These are phyloP conservation scores for Vulpes lagopus DNA, from an alignment of 2,113 vertebrate species.

Conservation along the genomic window DNA sequence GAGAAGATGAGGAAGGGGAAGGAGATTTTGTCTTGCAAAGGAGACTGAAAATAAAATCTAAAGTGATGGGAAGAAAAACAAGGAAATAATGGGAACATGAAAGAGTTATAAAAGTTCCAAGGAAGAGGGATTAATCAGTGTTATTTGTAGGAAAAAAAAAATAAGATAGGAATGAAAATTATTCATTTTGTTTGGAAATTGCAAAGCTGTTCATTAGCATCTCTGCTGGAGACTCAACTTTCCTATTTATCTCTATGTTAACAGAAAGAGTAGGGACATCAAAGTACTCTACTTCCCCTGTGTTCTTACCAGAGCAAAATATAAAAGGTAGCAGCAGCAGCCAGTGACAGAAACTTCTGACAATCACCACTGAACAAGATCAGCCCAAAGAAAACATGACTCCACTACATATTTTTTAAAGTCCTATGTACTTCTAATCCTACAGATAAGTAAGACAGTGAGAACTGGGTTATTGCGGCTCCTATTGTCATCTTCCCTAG, in stretches of 20 bases:
- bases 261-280: neutral
- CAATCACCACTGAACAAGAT: neutral
- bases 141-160: slow-evolving; percentile 23
- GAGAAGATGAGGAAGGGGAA: neutral
- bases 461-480: neutral
- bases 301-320: slow-evolving; percentile 37
- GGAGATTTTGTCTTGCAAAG: neutral
- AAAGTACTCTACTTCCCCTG: neutral
- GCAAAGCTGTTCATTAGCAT: slow-evolving; percentile 9
- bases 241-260: slow-evolving; percentile 4
- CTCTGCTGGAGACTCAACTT: slow-evolving; percentile 47
- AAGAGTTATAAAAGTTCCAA: slow-evolving; percentile 39
- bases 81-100: neutral
- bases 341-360: neutral
- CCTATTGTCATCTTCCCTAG: neutral
- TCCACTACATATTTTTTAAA: slow-evolving; percentile 27
- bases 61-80: neutral
- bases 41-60: slow-evolving; percentile 14
- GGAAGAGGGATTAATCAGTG: neutral
- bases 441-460: neutral
- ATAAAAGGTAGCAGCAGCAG: slow-evolving; percentile 13
- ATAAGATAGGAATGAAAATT: slow-evolving; percentile 29
- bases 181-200: neutral
- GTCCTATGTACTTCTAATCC: neutral
- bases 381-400: neutral